Evolutionary conservation across 2,888 invertebrate species (phyloP).

Genomic region (Ramazzottius varieornatus): DNA sequence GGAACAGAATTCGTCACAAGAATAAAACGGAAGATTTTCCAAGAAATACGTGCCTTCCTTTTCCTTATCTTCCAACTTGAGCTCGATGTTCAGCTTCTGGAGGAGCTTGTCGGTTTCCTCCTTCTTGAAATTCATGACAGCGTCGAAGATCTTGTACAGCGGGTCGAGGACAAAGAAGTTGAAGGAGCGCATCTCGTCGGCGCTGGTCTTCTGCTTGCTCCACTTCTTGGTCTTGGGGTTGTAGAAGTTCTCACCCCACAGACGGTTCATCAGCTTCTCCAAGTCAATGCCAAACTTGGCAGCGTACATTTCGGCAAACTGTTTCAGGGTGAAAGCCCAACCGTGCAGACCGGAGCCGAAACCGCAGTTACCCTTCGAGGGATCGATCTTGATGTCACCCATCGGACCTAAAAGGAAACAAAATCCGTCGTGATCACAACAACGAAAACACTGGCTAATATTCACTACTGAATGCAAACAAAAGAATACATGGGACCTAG

Average conservation of each 20-base stretch:
- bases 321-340: conserved; percentile 98
- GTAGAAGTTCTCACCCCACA: conserved; percentile 99
- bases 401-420: no score
- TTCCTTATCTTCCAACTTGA: conserved; percentile 82
- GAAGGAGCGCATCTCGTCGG: conserved; percentile 71
- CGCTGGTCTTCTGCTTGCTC: conserved; percentile 58
- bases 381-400: conserved; percentile 91
- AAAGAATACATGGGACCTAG: no score
- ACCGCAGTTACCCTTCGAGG: conserved; percentile 92
- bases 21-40: conserved; percentile 33
- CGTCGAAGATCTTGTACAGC: conserved; percentile 72
- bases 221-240: conserved; percentile 91
- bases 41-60: conserved; percentile 82
- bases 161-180: conserved; percentile 95
- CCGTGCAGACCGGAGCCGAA: conserved; percentile 98
- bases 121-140: conserved; percentile 76
- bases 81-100: conserved; percentile 62
- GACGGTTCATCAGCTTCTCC: conserved; percentile 71
- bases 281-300: conserved; percentile 94
- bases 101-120: conserved; percentile 65
- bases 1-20: neutral
- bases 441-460: no score
- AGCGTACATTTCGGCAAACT: conserved; percentile 96
- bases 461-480: no score
- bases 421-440: no score